phyloP scores from a whole-genome alignment of 2,888 invertebrate genomes.

The Chirona hameri region DNA sequence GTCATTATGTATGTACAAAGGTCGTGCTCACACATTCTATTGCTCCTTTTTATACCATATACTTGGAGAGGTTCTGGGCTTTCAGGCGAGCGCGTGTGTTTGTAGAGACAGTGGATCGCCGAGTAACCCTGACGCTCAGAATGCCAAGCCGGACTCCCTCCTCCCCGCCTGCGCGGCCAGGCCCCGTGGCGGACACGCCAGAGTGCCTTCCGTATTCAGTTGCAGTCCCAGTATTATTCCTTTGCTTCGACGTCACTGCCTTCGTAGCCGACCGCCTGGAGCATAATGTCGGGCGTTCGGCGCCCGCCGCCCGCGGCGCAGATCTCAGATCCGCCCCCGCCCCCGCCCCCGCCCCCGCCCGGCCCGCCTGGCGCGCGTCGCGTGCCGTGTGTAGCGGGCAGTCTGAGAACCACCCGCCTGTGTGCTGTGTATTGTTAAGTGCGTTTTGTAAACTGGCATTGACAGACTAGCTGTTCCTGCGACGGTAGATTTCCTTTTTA shows the following conservation, averaged over 20 bases:
- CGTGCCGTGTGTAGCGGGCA: background rate
- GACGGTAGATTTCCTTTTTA: constrained; percentile 10
- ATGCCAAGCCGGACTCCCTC: background rate
- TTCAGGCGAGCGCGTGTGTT: constrained; percentile 11
- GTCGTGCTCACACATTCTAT: constrained; percentile 26
- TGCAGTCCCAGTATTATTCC: constrained; percentile 25
- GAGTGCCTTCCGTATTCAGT: constrained; percentile 25
- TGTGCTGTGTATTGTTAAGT: background rate
- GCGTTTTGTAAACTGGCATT: constrained; percentile 12
- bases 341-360: background rate
- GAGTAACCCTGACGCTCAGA: background rate
- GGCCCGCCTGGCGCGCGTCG: background rate
- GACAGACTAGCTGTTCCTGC: background rate
- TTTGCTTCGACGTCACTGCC: constrained; percentile 28
- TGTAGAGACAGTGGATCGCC: constrained; percentile 25
- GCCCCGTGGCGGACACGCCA: background rate
- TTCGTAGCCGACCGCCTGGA: constrained; percentile 12
- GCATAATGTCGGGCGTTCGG: background rate
- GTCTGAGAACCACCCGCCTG: background rate
- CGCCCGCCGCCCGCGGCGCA: background rate
- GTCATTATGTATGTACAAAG: constrained; percentile 29
- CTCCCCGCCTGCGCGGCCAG: background rate
- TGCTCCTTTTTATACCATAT: constrained; percentile 28
- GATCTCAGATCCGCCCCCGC: background rate
- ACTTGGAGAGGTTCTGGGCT: constrained; percentile 13